These are phyloP conservation scores for Ditylenchus weischeri DNA, from an alignment of 2,888 invertebrate genomes.

Conservation along the genomic window DNA sequence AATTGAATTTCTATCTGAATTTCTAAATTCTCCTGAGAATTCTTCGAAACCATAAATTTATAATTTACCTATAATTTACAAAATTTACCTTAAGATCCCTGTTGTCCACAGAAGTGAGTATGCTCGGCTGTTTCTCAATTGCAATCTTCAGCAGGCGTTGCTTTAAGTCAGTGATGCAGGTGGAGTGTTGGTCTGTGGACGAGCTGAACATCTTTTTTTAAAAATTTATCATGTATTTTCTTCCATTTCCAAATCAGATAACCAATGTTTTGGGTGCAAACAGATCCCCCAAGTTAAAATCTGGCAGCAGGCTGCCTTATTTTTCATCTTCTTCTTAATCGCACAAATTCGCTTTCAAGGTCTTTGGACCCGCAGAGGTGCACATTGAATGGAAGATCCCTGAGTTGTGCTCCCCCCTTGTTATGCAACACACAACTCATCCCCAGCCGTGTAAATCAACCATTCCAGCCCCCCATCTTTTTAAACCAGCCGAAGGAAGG, in stretches of 20 bases:
- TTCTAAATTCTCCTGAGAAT: no score
- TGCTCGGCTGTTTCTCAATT: slow-evolving; percentile 49
- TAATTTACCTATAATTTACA: no score
- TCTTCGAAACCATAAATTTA: background rate
- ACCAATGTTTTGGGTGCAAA: background rate
- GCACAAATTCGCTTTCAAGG: slow-evolving; percentile 11
- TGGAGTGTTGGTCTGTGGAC: slow-evolving; percentile 39
- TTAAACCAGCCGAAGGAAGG: no score
- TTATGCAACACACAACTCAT: no score
- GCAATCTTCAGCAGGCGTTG: slow-evolving; percentile 52
- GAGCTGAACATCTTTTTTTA: slow-evolving; percentile 37
- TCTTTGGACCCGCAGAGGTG: background rate
- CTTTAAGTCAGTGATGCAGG: slow-evolving; percentile 53
- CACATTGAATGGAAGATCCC: no score
- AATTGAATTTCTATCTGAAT: no score
- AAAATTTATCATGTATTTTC: background rate
- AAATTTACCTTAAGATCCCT: slow-evolving; percentile 46
- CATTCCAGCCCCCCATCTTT: no score
- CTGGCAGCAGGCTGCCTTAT: background rate
- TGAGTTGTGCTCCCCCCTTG: no score
- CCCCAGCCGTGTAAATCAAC: no score
- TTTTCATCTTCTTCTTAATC: background rate
- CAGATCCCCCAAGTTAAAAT: background rate
- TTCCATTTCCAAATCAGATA: no score
- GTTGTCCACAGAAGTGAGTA: slow-evolving; percentile 44